Evolutionary conservation across 1,140 invertebrate genomes (phyloP).

Genomic region (Temnothorax longispinosus): DNA sequence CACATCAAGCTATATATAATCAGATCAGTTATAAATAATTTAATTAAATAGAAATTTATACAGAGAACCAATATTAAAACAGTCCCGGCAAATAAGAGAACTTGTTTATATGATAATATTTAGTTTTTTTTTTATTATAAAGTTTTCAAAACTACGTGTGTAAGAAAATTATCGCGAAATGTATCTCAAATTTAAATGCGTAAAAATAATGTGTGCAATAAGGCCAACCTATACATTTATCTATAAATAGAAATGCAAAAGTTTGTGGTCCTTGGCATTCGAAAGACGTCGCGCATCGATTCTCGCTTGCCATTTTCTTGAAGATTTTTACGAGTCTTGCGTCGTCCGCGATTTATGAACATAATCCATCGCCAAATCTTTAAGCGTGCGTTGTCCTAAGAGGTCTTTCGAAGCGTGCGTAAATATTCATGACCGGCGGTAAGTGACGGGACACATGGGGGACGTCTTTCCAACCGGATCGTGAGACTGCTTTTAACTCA

Average conservation of each 20-base stretch:
- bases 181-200: not conserved
- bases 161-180: not conserved
- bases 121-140: not conserved
- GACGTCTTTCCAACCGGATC: slow-evolving; percentile 31
- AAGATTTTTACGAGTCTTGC: slow-evolving; percentile 27
- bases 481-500: slow-evolving; percentile 26
- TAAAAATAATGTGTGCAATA: not conserved
- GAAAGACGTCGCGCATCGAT: not conserved
- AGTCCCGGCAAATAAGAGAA: not conserved
- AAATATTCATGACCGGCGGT: slow-evolving; percentile 71
- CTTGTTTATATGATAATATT: not conserved
- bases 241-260: not conserved
- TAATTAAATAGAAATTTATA: not conserved
- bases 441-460: slow-evolving; percentile 64
- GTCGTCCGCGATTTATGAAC: slow-evolving; percentile 8
- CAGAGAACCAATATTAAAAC: not conserved
- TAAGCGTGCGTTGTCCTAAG: slow-evolving; percentile 23
- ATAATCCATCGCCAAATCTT: slow-evolving; percentile 30
- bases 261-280: not conserved
- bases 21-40: not conserved
- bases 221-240: not conserved
- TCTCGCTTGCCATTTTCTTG: not conserved
- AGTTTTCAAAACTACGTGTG: not conserved
- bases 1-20: not conserved
- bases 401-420: slow-evolving; percentile 42